Evolutionary conservation across 1,140 invertebrate genomes (phyloP), one percentile per base, ranked within the genome.

Genomic region (Drosophila obscura): DNA sequence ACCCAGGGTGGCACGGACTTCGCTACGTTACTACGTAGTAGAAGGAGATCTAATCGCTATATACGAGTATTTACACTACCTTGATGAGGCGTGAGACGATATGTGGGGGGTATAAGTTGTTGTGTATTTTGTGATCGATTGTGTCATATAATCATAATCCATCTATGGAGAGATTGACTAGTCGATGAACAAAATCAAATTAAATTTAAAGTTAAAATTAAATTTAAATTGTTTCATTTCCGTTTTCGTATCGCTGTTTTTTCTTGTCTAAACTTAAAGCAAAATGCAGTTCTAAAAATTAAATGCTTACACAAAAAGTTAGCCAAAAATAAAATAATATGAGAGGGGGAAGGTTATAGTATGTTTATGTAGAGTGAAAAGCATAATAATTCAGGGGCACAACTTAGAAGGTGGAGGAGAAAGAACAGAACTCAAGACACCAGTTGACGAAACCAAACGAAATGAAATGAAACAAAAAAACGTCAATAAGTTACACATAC

Each of bases 401-500:
- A 46, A 51, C 50, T 16, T 39, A 75, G 35, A 51, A 39, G 58
- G 57, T 55, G 75, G 71, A 56, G 15, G 65, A 64, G 15, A 49
- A 53, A 73, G 76, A 52, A 11, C 59, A 64, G 8, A 76, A 76
- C 51, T 19, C 28, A 2, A 73, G 31, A 19, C 19, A 11, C 19
- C 43, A 67, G 49, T 39, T 59, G 48, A 61, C 45, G 7, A 48
- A 63, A 41, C 22, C 7, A 73, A 66, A 65, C 41, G 9, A 58
- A 59, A 59, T 15, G n/a, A 68, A 67, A 58, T 35, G 2, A 64
- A 53, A 64, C 69, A 58, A 9, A 9, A 39, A 39, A 39, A 39
- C 35, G 35, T 80, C 60, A 89, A 68, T 73, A 63, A 56, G 78
- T 80, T 81, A 88, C 89, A 91, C 90, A 91, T 91, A 91, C 90